phyloP scores from a whole-genome alignment of 2,797 vertebrate species.

The Enteromius argenteus region DNA sequence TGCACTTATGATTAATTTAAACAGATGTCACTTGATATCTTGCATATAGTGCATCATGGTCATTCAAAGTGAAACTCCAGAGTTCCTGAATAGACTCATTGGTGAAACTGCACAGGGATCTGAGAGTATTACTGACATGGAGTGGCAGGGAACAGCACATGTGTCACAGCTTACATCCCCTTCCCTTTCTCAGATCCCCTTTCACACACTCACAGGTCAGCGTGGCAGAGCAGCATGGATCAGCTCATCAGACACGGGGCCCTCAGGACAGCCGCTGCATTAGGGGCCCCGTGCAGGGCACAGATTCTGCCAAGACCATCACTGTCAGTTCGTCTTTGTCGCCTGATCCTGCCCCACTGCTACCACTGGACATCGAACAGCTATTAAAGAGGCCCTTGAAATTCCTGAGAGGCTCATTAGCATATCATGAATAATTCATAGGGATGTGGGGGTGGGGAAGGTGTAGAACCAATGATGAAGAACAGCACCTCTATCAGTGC shows the following conservation, averaged over 20 bases:
- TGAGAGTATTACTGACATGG: constrained; percentile 50
- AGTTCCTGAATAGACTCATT: neutral
- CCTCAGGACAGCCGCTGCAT: constrained; percentile 61
- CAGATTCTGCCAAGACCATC: constrained; percentile 66
- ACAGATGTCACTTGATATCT: neutral
- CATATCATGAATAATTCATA: constrained; percentile 67
- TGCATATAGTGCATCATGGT: neutral
- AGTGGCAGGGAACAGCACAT: constrained; percentile 54
- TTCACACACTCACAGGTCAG: constrained; percentile 60
- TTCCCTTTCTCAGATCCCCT: constrained; percentile 79
- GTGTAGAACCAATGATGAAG: constrained; percentile 60
- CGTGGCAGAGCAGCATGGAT: constrained; percentile 29
- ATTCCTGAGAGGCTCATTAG: constrained; percentile 64
- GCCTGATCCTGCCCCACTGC: constrained; percentile 38
- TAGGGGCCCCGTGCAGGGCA: constrained; percentile 52
- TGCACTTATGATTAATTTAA: neutral
- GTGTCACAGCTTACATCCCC: constrained; percentile 71
- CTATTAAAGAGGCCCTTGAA: constrained; percentile 65
- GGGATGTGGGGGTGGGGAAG: constrained; percentile 28
- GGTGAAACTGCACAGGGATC: constrained; percentile 43
- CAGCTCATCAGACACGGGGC: constrained; percentile 41
- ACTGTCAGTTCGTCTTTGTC: constrained; percentile 58
- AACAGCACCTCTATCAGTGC: constrained; percentile 62
- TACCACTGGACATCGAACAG: constrained; percentile 50
- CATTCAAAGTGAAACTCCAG: constrained; percentile 10